Evolutionary conservation across 2,888 invertebrate species (phyloP), one percentile per base, ranked within the genome.

Genomic region (Parnassius mnemosyne): DNA sequence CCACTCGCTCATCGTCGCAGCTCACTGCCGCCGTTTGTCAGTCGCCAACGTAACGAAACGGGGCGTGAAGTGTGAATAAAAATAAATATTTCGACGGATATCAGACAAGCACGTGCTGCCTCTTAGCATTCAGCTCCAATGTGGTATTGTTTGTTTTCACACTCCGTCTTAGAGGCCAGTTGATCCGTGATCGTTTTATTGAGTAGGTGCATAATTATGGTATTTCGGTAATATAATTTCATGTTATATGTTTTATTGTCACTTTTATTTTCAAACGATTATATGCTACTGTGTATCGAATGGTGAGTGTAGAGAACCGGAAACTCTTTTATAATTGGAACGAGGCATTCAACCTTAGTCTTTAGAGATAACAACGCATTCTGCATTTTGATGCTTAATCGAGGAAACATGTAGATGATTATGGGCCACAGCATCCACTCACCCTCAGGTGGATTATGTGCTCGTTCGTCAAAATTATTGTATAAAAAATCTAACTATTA

Each of bases 71-170:
- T 75, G 78, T 84, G 86, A 86, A 85, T 85, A 85, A 81, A 81
- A 81, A 80, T 84, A 87, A 87, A 87, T 84, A 77, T 83, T 82
- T 85, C 81, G 79, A 78, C 84, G 83, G 83, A 81, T 80, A 81
- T 78, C 72, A 66, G 72, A 65, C 69, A 63, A 67, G 69, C 60
- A 46, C 59, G 67, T 68, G 68, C 66, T 73, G 77, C 71, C 75
- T 70, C 73, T 87, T 85, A 84, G 75, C 81, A 88, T 87, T 88
- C 88, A 81, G 81, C 83, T 80, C 83, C 69, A 73, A 80, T 78
- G 74, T 79, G 71, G 53, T 68, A 71, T 77, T 84, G 83, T 85
- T 85, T 86, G 85, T 87, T 87, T 86, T 86, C 83, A 84, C 80
- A 78, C 79, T 71, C 74, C 67, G 74, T 74, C 71, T 70, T 66